Base-by-base conservation (phyloP, 2,797 vertebrate genomes). In the Anguilla marmorata region DNA sequence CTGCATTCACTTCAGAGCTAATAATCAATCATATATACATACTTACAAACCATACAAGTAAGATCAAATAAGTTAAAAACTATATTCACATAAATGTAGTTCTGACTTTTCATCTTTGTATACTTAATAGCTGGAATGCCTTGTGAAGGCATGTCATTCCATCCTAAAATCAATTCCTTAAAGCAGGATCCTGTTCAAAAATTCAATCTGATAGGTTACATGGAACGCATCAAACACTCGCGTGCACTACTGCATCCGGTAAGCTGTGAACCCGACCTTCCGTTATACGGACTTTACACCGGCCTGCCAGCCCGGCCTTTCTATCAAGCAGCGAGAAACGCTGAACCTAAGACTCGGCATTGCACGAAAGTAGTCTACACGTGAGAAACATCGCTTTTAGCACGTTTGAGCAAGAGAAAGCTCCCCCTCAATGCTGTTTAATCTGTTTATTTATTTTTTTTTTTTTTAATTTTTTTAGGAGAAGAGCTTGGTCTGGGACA, bases 11-110 rank as follows among this genome's bases (percentile, higher is more conserved):
- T 90, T 88, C 89, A 82, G 89, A 87, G 87, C 89, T 89, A 86
- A 89, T 86, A 86, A 89, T 90, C 90, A 88, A 76, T 79, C 37
- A 60, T 94, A 95, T 96, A 88, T 96, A 96, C 94, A 96, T 91
- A 95, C 92, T 91, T 94, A 95, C 93, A 94, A 9, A 74, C 63
- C 69, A 92, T 90, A 90, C 90, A 86, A 1, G 37, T 27, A 60
- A 41, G 33, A 66, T 48, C 85, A 88, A 95, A 97, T 96, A 96
- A 96, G 91, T 96, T 96, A 96, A 94, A 93, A 93, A 86, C 92
- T 93, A 30, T 84, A 84, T 92, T 94, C 91, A 95, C 93, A 93
- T 92, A 94, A 95, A 93, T 91, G 91, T 90, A 85, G 86, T 90
- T 52, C 80, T 30, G 45, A 58, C 52, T 16, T 27, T 16, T n/a